phyloP scores from a whole-genome alignment of 2,888 invertebrate genomes.

The Apeira syringaria region DNA sequence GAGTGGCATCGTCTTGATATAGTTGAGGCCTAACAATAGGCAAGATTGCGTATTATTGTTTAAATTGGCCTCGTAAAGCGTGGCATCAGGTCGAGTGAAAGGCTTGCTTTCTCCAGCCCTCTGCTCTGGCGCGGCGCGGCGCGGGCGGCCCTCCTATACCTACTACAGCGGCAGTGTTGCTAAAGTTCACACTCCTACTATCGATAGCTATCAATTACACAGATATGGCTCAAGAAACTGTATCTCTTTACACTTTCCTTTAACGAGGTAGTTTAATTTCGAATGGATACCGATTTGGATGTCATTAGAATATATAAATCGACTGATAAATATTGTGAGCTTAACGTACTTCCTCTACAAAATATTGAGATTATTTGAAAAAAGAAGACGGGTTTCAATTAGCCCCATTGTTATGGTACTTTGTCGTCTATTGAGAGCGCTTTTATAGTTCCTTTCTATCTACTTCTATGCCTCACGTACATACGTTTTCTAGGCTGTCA shows the following conservation, averaged over 20 bases:
- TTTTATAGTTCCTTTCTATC: conserved; percentile 55
- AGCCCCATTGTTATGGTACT: conserved; percentile 50
- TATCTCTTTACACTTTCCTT: conserved; percentile 48
- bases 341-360: too few species aligned
- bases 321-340: conserved; percentile 11
- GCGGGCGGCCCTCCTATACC: conserved; percentile 70
- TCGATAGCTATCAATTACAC: conserved; percentile 65
- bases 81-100: conserved; percentile 68
- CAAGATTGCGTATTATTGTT: conserved; percentile 65
- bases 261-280: conserved; percentile 32
- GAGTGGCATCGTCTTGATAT: conserved; percentile 33
- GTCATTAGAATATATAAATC: conserved; percentile 25
- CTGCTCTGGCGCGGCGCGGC: too few species aligned
- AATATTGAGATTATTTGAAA: too few species aligned
- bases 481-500: conserved; percentile 60
- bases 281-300: conserved; percentile 18
- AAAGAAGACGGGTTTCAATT: conserved; percentile 43
- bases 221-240: conserved; percentile 60
- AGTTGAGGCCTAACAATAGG: conserved; percentile 46
- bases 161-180: conserved; percentile 70
- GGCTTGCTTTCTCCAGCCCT: conserved; percentile 80
- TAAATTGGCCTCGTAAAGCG: conserved; percentile 57
- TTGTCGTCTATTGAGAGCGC: conserved; percentile 52
- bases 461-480: conserved; percentile 30
- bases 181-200: conserved; percentile 72